Percentiles rank a stretch among this genome's conserved stretches.
Conservation (phyloP, 2,888 invertebrate genomes). For the Macrosiphum euphorbiae region DNA sequence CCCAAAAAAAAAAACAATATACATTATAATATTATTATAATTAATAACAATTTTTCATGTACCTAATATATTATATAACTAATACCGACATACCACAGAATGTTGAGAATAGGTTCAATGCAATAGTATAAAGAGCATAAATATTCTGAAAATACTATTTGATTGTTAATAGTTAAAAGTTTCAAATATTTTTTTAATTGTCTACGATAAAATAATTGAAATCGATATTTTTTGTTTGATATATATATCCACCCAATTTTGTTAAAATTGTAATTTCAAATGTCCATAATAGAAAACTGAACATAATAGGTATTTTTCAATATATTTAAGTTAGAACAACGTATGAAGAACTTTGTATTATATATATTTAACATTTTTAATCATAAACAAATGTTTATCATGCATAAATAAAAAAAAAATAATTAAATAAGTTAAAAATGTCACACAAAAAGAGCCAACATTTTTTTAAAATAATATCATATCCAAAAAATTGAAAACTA, state of each 20-base stretch:
- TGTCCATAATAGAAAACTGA: neutral
- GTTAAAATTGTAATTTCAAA: neutral
- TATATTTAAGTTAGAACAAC: neutral
- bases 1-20: neutral
- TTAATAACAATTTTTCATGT: neutral
- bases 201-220: neutral
- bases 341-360: neutral
- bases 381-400: neutral
- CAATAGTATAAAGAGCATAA: neutral
- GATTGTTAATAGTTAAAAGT: neutral
- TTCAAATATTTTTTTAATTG: neutral
- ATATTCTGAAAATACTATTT: neutral
- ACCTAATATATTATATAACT: neutral
- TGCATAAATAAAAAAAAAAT: neutral
- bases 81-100: neutral
- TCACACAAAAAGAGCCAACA: neutral
- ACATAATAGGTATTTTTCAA: neutral
- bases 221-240: neutral
- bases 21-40: neutral
- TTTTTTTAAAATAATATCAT: neutral
- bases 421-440: neutral
- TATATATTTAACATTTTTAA: neutral
- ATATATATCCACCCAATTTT: no score
- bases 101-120: neutral
- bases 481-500: no score